phyloP scores from a whole-genome alignment of 2,797 vertebrate species.

The Ptychadena robeensis region DNA sequence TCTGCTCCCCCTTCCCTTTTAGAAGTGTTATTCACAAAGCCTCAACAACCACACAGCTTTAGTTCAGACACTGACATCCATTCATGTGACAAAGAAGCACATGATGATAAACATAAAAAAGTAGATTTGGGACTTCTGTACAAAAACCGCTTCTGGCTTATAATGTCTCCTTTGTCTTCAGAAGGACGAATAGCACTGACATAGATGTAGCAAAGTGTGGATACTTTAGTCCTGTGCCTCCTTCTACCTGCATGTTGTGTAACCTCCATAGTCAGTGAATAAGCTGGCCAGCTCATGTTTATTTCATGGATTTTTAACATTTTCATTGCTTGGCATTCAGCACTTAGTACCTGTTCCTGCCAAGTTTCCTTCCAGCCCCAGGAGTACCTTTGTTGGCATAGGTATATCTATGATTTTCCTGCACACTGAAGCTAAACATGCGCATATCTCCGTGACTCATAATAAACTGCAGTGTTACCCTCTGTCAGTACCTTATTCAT shows the following conservation, averaged over 20 bases:
- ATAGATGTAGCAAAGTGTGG: not conserved
- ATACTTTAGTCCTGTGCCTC: not conserved
- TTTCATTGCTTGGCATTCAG: conserved; percentile 28
- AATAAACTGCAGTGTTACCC: conserved; percentile 9
- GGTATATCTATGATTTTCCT: not conserved
- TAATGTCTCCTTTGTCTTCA: conserved; percentile 7
- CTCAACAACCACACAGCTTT: conserved; percentile 27
- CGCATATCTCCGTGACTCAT: conserved; percentile 6
- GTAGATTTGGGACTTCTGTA: conserved; percentile 12
- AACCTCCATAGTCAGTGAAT: not conserved
- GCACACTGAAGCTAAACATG: conserved; percentile 12
- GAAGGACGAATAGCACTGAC: not conserved
- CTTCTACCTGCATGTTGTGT: conserved; percentile 27
- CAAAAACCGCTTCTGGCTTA: not conserved
- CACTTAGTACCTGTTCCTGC: conserved; percentile 15
- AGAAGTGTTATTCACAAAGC: conserved; percentile 21
- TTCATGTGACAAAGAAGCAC: conserved; percentile 55
- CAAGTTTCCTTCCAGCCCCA: conserved; percentile 43
- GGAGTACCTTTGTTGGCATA: conserved; percentile 33
- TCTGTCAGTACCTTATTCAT: not conserved
- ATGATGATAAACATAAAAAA: conserved; percentile 42
- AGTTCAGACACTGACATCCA: conserved; percentile 13
- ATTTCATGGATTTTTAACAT: conserved; percentile 39
- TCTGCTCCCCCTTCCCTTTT: conserved; percentile 31
- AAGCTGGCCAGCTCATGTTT: conserved; percentile 36